Evolutionary conservation across 2,888 invertebrate genomes (phyloP).

Genomic region (Hermodice carunculata): DNA sequence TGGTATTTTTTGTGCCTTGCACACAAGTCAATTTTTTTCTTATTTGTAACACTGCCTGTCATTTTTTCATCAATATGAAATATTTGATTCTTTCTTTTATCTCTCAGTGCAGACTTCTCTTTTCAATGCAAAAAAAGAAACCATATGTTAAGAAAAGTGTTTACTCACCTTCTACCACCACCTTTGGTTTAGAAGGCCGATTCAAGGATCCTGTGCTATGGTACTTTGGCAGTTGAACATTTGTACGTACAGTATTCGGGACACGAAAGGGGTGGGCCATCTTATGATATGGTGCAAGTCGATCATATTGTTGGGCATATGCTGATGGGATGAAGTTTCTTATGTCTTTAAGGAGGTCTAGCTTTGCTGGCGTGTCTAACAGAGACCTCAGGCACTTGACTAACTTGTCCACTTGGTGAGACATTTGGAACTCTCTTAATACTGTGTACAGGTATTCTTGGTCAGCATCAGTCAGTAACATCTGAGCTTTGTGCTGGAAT

Average conservation of each 20-base stretch:
- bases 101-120: too few species aligned
- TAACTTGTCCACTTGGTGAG: conserved; percentile 37
- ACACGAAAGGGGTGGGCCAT: conserved; percentile 39
- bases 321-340: conserved; percentile 47
- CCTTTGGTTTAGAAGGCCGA: neutral
- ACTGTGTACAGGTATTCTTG: conserved; percentile 48
- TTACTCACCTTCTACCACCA: too few species aligned
- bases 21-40: too few species aligned
- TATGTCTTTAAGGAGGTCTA: conserved; percentile 51
- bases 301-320: conserved; percentile 45
- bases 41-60: too few species aligned
- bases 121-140: too few species aligned
- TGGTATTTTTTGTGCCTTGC: too few species aligned
- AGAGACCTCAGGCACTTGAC: conserved; percentile 42
- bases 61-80: too few species aligned
- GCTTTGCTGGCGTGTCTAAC: conserved; percentile 52
- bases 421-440: conserved; percentile 41
- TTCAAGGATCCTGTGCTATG: neutral
- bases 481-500: conserved; percentile 30
- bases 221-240: neutral
- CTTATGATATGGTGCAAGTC: conserved; percentile 39
- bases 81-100: too few species aligned
- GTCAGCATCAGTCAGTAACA: conserved; percentile 43
- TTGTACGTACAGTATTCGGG: neutral
- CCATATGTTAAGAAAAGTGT: too few species aligned